These are phyloP conservation scores for Scotopteryx bipunctaria DNA, from an alignment of 2,888 invertebrate species.

Conservation along the genomic window DNA sequence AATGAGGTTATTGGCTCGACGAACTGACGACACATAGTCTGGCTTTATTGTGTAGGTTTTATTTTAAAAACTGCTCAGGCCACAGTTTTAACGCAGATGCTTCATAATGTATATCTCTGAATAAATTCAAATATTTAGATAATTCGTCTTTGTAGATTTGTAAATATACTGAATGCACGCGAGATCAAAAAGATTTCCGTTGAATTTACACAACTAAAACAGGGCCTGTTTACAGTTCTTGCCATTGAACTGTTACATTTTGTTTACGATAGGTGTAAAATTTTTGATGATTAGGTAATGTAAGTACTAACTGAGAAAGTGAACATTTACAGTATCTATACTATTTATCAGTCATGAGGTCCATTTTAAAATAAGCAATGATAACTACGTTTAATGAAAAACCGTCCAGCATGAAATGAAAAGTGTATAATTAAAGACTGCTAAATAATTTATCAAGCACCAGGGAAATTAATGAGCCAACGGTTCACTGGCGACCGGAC, in stretches of 20 bases:
- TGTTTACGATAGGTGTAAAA: slow-evolving; percentile 31
- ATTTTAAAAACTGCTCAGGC: background rate
- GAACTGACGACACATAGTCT: slow-evolving; percentile 27
- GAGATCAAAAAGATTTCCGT: slow-evolving; percentile 25
- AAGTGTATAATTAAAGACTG: slow-evolving; percentile 55
- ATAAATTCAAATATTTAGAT: slow-evolving; percentile 1
- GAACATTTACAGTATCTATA: too few species aligned
- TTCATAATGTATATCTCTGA: background rate
- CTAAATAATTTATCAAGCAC: slow-evolving; percentile 57
- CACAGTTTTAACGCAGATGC: background rate
- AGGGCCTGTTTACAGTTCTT: slow-evolving; percentile 14
- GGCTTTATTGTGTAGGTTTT: slow-evolving; percentile 9
- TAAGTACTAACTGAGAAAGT: too few species aligned
- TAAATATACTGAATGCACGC: slow-evolving; percentile 4
- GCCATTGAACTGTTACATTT: slow-evolving; percentile 6
- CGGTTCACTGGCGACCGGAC: slow-evolving; percentile 42
- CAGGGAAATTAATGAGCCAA: slow-evolving; percentile 55
- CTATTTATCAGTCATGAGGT: too few species aligned
- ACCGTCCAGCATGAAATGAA: slow-evolving; percentile 1
- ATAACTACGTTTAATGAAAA: too few species aligned
- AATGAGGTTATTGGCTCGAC: slow-evolving; percentile 36
- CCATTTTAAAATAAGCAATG: too few species aligned
- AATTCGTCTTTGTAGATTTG: slow-evolving; percentile 2
- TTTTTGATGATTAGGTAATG: background rate
- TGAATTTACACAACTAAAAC: slow-evolving; percentile 11